These are phyloP conservation scores for Eumacrocentrus americanus DNA, from an alignment of 2,888 invertebrate genomes.

Conservation along the genomic window DNA sequence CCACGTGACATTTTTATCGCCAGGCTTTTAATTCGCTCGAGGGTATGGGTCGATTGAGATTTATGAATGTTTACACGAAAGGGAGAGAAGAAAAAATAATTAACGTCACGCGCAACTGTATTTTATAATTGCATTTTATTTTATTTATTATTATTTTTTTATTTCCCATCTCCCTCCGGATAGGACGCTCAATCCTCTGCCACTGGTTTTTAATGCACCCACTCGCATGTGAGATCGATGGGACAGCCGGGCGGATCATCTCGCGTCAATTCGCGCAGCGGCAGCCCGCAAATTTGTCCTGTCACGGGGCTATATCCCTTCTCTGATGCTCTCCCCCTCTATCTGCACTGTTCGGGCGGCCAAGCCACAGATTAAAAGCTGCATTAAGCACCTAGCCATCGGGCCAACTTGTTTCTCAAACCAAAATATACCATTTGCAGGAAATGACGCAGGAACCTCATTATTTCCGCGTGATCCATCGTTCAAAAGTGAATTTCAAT, in stretches of 20 bases:
- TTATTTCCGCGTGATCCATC: conserved; percentile 9
- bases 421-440: conserved; percentile 6
- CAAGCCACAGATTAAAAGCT: conserved; percentile 39
- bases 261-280: conserved; percentile 36
- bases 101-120: neutral
- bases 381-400: conserved; percentile 31
- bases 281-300: conserved; percentile 40
- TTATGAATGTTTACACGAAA: conserved; percentile 13
- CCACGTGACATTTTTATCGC: conserved; percentile 4
- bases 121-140: neutral
- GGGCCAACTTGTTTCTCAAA: conserved; percentile 15
- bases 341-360: conserved; percentile 17
- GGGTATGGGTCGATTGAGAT: conserved; percentile 18
- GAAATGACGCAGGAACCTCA: conserved; percentile 7
- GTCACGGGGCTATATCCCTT: conserved; percentile 29
- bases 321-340: conserved; percentile 18
- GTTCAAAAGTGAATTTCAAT: conserved; percentile 5
- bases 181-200: conserved; percentile 2
- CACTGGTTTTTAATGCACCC: conserved; percentile 20
- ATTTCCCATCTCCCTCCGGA: neutral
- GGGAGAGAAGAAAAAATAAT: neutral
- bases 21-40: neutral
- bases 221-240: conserved; percentile 33
- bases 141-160: neutral
- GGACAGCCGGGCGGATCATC: conserved; percentile 34